Conservation (phyloP, 1,140 invertebrate species). For the Saccostrea echinata region DNA sequence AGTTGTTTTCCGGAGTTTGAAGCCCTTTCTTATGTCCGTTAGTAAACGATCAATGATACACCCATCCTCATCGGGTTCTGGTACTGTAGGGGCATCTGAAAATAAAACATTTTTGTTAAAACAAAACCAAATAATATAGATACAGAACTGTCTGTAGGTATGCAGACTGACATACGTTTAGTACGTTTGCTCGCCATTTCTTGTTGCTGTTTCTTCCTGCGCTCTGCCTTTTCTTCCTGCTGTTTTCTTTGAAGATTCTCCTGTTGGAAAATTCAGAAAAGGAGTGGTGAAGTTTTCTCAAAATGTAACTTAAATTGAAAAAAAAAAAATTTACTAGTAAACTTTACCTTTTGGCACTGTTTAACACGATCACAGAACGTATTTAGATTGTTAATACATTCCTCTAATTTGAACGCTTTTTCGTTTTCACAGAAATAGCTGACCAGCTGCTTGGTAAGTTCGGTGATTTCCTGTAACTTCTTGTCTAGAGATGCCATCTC, state of each 20-base stretch:
- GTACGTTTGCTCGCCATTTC: conserved; percentile 64
- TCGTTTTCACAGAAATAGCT: conserved; percentile 78
- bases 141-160: not conserved
- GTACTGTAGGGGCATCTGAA: not conserved
- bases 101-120: not conserved
- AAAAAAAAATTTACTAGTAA: not conserved
- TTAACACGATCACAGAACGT: conserved; percentile 75
- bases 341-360: conserved; percentile 75
- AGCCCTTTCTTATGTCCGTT: conserved; percentile 72
- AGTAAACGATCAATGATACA: conserved; percentile 76
- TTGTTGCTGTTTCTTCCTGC: conserved; percentile 71
- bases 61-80: conserved; percentile 68
- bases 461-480: conserved; percentile 91
- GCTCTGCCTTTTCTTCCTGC: conserved; percentile 76
- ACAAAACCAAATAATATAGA: not conserved
- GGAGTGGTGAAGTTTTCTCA: not conserved
- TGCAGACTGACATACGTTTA: conserved; percentile 39
- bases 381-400: conserved; percentile 75
- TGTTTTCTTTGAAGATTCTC: conserved; percentile 76
- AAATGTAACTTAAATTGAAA: not conserved
- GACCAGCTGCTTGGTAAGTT: conserved; percentile 73
- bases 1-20: conserved; percentile 70
- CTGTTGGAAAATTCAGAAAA: conserved; percentile 59
- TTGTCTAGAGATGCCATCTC: conserved; percentile 89
- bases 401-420: conserved; percentile 77